These are phyloP conservation scores for Halisarca cf. caerulea DNA, from an alignment of 37 sponge, comb jelly and placozoan species.

Conservation along the genomic window DNA sequence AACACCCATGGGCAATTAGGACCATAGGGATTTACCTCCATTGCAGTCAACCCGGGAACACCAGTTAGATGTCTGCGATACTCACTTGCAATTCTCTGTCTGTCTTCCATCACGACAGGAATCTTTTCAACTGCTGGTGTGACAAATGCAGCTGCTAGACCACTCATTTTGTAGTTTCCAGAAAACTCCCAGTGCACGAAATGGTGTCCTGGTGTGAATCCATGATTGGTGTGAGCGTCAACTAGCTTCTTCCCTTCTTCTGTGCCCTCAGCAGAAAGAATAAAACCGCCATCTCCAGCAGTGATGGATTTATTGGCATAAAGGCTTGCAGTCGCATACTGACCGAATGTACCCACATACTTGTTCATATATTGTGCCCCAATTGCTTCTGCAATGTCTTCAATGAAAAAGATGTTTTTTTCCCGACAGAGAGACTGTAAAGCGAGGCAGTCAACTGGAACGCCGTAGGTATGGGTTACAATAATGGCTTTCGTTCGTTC, in stretches of 20 bases:
- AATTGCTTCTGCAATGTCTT: slow-evolving; percentile 63
- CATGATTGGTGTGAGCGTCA: slow-evolving; percentile 42
- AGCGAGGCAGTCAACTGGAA: slow-evolving; percentile 33
- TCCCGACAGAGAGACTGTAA: slow-evolving; percentile 5
- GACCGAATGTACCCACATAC: slow-evolving; percentile 43
- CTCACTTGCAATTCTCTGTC: slow-evolving; percentile 16
- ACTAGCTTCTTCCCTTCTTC: slow-evolving; percentile 13
- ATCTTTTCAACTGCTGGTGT: slow-evolving; percentile 41
- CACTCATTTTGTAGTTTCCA: slow-evolving; percentile 64
- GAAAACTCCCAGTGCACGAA: no score
- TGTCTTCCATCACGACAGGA: slow-evolving; percentile 31
- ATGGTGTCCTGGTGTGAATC: no score
- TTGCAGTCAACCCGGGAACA: slow-evolving; percentile 22
- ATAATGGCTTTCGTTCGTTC: slow-evolving; percentile 29
- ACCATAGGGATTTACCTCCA: slow-evolving; percentile 32
- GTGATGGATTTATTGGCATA: no score
- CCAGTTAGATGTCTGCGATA: slow-evolving; percentile 26
- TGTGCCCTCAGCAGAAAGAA: slow-evolving; percentile 26
- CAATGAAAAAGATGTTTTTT: slow-evolving; percentile 32
- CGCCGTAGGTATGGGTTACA: slow-evolving; percentile 58
- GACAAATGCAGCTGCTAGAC: no score
- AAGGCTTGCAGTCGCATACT: slow-evolving; percentile 51
- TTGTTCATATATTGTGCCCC: slow-evolving; percentile 37
- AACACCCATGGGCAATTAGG: slow-evolving; percentile 59
- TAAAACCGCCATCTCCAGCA: slow-evolving; percentile 59